phyloP scores from a whole-genome alignment of 2,888 invertebrate genomes.

The Flexamia atlantica region DNA sequence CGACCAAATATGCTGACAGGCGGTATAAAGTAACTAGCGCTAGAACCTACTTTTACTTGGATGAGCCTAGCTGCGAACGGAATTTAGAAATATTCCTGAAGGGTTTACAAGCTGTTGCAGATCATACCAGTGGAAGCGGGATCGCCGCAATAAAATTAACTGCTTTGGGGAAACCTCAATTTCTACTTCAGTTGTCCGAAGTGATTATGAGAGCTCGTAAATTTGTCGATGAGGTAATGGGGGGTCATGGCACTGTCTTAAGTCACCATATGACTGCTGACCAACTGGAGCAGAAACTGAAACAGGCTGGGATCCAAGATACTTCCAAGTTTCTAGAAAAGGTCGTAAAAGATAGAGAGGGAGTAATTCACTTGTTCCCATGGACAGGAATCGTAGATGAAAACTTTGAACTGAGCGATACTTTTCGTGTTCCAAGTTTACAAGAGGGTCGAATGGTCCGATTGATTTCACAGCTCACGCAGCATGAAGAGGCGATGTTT shows the following conservation, averaged over 20 bases:
- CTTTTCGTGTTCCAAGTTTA: conserved; percentile 95
- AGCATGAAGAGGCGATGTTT: conserved; percentile 97
- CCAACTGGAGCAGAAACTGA: conserved; percentile 91
- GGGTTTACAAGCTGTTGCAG: conserved; percentile 97
- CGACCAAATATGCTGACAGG: conserved; percentile 95
- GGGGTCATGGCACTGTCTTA: conserved; percentile 91
- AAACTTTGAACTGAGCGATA: conserved; percentile 92
- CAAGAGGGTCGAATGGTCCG: conserved; percentile 95
- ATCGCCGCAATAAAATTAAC: conserved; percentile 98
- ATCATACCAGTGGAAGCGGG: conserved; percentile 95
- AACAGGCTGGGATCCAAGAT: conserved; percentile 83
- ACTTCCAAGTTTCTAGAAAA: conserved; percentile 93
- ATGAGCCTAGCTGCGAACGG: conserved; percentile 98
- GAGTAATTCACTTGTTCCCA: conserved; percentile 97
- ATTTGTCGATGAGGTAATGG: conserved; percentile 95
- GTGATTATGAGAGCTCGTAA: conserved; percentile 96
- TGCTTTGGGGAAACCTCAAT: conserved; percentile 97
- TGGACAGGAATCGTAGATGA: conserved; percentile 98
- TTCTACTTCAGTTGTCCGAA: conserved; percentile 97
- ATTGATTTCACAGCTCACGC: conserved; percentile 91
- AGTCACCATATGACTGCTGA: conserved; percentile 92
- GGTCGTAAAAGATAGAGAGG: conserved; percentile 94
- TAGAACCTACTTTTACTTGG: conserved; percentile 98
- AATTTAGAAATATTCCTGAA: conserved; percentile 97
- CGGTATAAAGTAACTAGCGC: conserved; percentile 96